phyloP scores from a whole-genome alignment of 2,888 invertebrate genomes.

The Diarsia brunnea region DNA sequence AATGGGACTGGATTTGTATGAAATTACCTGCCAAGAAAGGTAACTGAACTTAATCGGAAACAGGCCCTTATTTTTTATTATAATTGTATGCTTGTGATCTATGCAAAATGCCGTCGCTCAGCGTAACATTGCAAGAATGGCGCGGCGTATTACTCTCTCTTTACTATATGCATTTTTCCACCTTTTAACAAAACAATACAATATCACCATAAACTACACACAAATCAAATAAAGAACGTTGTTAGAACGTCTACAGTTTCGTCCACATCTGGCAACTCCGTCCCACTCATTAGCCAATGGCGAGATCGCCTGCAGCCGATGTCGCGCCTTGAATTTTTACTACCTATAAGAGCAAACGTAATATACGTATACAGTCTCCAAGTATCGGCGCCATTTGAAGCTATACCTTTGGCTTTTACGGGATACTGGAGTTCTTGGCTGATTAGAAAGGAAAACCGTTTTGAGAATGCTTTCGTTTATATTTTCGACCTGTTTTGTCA shows the following conservation, averaged over 20 bases:
- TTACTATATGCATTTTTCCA: not conserved
- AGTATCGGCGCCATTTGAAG: conserved; percentile 5
- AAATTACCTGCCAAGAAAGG: too few relatives aligned
- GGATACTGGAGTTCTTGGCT: conserved; percentile 21
- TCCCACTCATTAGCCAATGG: conserved; percentile 83
- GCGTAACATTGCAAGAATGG: not conserved
- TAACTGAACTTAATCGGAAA: too few relatives aligned
- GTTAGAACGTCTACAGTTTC: conserved; percentile 28
- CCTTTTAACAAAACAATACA: not conserved
- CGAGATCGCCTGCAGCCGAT: conserved; percentile 83
- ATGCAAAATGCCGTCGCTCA: not conserved
- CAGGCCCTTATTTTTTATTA: too few relatives aligned
- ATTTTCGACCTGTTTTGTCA: not conserved
- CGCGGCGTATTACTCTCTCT: not conserved
- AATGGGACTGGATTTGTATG: too few relatives aligned
- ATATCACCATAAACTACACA: not conserved
- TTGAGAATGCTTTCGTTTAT: conserved; percentile 6
- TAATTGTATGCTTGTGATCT: not conserved
- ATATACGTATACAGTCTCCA: conserved; percentile 2
- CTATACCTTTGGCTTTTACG: conserved; percentile 8
- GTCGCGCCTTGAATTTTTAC: conserved; percentile 85
- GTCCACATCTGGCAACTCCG: conserved; percentile 58
- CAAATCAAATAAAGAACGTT: conserved; percentile 16
- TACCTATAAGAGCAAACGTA: conserved; percentile 60
- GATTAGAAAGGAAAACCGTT: conserved; percentile 21